These are phyloP conservation scores for Sphaerodactylus townsendi DNA, from an alignment of 2,113 vertebrate genomes.

Conservation along the genomic window DNA sequence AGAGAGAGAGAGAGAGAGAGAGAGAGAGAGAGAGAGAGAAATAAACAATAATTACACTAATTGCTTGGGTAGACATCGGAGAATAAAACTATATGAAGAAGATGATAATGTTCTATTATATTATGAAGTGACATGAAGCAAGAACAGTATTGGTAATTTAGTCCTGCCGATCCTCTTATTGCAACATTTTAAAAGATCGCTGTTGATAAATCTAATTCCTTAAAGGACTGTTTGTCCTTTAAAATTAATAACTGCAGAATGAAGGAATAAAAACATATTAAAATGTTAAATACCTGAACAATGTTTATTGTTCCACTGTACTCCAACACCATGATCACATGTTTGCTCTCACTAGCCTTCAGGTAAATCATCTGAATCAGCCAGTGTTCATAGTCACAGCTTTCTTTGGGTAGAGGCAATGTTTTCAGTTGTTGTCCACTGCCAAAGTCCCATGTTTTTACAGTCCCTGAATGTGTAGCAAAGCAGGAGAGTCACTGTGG, in stretches of 20 bases:
- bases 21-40: not conserved
- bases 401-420: conserved; percentile 49
- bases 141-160: conserved; percentile 2
- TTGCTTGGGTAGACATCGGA: not conserved
- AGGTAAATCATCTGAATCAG: conserved; percentile 63
- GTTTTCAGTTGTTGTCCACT: conserved; percentile 71
- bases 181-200: not conserved
- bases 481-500: not conserved
- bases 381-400: conserved; percentile 50
- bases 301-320: conserved; percentile 69
- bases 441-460: conserved; percentile 75
- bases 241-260: not conserved
- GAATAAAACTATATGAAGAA: not conserved
- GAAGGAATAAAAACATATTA: not conserved
- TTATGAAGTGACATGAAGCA: not conserved
- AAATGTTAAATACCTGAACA: conserved; percentile 65
- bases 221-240: not conserved
- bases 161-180: not conserved
- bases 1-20: not conserved
- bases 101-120: not conserved
- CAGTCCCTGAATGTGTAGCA: conserved; percentile 59
- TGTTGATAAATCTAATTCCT: not conserved
- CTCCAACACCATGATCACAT: conserved; percentile 66
- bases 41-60: not conserved
- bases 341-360: conserved; percentile 53